These are phyloP conservation scores for Zootermopsis nevadensis DNA, from an alignment of 2,888 invertebrate species.

Conservation along the genomic window DNA sequence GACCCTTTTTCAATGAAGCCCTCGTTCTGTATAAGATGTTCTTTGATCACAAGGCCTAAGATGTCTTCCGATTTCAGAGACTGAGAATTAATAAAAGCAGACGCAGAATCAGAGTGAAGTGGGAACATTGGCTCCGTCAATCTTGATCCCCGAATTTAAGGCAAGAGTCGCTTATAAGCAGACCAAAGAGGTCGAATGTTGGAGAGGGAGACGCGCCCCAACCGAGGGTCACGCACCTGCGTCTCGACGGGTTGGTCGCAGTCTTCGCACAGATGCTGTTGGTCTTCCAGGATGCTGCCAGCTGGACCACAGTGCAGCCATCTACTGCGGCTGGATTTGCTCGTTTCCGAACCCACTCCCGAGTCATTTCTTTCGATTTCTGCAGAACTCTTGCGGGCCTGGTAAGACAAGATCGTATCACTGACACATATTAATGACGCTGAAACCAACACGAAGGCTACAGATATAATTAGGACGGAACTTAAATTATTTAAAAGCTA, in stretches of 20 bases:
- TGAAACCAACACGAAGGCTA: too few relatives aligned
- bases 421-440: not conserved
- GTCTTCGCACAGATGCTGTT: constrained; percentile 84
- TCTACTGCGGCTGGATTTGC: constrained; percentile 84
- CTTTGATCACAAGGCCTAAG: too few relatives aligned
- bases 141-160: too few relatives aligned
- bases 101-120: too few relatives aligned
- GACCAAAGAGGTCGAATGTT: not conserved
- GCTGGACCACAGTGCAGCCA: constrained; percentile 61
- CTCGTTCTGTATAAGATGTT: too few relatives aligned
- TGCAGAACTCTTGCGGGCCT: constrained; percentile 64
- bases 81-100: too few relatives aligned
- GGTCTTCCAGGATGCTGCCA: constrained; percentile 67
- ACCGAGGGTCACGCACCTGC: constrained; percentile 72
- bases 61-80: too few relatives aligned
- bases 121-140: too few relatives aligned
- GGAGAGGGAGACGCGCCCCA: not conserved
- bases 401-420: constrained; percentile 12
- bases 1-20: too few relatives aligned
- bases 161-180: too few relatives aligned
- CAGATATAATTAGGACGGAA: too few relatives aligned
- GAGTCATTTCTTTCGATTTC: constrained; percentile 94
- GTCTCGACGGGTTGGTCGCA: constrained; percentile 86
- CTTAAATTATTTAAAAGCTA: too few relatives aligned
- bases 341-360: constrained; percentile 92